Conservation (phyloP, 2,888 invertebrate species). For the Argynnis bischoffii region DNA sequence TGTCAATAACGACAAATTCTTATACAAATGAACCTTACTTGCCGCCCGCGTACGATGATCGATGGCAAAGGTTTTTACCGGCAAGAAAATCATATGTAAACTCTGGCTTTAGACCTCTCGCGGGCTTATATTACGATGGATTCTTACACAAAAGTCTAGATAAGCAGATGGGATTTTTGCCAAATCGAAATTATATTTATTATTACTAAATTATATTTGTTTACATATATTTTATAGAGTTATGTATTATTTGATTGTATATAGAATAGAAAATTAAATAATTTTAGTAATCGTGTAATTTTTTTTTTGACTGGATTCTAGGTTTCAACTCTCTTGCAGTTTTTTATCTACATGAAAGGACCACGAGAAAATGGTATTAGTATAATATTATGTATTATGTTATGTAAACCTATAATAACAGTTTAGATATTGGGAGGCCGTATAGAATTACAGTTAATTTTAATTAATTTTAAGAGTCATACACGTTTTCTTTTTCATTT, state of each 20-base stretch:
- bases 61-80: constrained; percentile 61
- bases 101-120: constrained; percentile 66
- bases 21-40: constrained; percentile 55
- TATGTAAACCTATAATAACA: too few species aligned
- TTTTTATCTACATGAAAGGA: too few species aligned
- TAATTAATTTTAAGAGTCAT: too few species aligned
- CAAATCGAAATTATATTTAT: constrained; percentile 45
- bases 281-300: too few species aligned
- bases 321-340: too few species aligned
- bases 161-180: constrained; percentile 57
- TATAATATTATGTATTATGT: too few species aligned
- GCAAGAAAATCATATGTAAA: constrained; percentile 47
- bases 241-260: not conserved
- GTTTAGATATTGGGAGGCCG: too few species aligned
- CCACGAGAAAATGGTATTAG: too few species aligned
- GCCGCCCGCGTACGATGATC: constrained; percentile 55
- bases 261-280: not conserved
- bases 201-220: constrained; percentile 11
- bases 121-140: constrained; percentile 75
- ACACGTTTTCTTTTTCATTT: too few species aligned
- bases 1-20: constrained; percentile 58
- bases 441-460: too few species aligned
- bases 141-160: constrained; percentile 62
- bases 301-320: too few species aligned
- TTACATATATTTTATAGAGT: not conserved